These are phyloP conservation scores for Enhydra lutris DNA, from an alignment of 2,113 vertebrate species.

Conservation along the genomic window DNA sequence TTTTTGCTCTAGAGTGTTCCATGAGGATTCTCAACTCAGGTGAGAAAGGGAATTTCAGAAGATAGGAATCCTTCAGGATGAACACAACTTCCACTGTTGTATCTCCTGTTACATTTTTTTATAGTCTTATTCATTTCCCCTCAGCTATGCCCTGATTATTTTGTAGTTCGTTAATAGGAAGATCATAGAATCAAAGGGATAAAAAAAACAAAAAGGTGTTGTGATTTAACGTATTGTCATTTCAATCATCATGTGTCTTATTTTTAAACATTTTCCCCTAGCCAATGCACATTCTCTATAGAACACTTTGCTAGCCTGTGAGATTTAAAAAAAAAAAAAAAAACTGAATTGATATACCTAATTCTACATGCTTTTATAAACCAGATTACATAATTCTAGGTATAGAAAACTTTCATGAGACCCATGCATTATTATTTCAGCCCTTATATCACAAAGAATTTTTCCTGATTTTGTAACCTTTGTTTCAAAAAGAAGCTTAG, in stretches of 20 bases:
- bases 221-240: not conserved
- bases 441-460: not conserved
- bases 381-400: not conserved
- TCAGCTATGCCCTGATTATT: not conserved
- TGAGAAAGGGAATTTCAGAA: not conserved
- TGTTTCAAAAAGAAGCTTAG: not conserved
- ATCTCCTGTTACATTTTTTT: not conserved
- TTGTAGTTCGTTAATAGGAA: not conserved
- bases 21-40: not conserved
- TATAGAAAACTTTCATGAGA: not conserved
- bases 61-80: not conserved
- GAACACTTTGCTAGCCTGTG: not conserved
- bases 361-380: not conserved
- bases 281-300: not conserved
- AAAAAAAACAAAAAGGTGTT: not conserved
- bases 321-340: not conserved
- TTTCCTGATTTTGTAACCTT: not conserved
- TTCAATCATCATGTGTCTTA: not conserved
- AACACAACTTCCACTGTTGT: not conserved
- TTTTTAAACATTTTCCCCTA: not conserved
- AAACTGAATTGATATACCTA: not conserved
- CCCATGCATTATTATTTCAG: not conserved
- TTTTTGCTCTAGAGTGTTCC: not conserved
- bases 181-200: not conserved
- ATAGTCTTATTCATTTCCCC: not conserved